These are phyloP conservation scores for Anoplius nigerrimus DNA, from an alignment of 2,888 invertebrate genomes.

Conservation along the genomic window DNA sequence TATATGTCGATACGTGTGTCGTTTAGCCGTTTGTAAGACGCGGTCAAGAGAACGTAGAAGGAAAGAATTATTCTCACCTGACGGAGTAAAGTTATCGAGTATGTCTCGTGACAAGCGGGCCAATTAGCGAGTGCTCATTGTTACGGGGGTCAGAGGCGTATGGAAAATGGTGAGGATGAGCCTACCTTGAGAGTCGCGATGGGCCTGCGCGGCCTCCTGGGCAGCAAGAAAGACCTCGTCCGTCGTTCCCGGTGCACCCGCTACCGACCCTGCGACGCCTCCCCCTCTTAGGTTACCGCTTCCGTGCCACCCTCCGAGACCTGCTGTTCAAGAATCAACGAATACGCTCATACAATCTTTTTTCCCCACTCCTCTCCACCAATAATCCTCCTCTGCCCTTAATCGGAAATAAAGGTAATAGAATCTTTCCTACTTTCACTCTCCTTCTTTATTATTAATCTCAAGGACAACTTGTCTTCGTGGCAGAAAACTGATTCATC, in stretches of 20 bases:
- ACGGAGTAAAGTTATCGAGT: background rate
- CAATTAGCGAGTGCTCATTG: slow-evolving; percentile 65
- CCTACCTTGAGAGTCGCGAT: slow-evolving; percentile 95
- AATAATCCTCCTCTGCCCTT: slow-evolving; percentile 28
- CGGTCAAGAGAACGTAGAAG: too few species aligned
- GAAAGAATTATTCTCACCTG: background rate
- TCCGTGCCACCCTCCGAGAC: slow-evolving; percentile 91
- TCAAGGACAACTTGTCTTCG: too few species aligned
- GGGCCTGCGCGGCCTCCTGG: slow-evolving; percentile 85
- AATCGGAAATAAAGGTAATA: background rate
- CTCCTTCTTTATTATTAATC: background rate
- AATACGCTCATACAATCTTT: slow-evolving; percentile 34
- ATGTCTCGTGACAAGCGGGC: background rate
- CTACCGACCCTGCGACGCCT: slow-evolving; percentile 68
- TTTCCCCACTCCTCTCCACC: slow-evolving; percentile 22
- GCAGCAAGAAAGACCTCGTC: slow-evolving; percentile 91
- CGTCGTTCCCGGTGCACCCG: slow-evolving; percentile 73
- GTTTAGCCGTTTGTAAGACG: too few species aligned
- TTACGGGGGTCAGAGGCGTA: slow-evolving; percentile 62
- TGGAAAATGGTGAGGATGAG: slow-evolving; percentile 75
- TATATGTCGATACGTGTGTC: too few species aligned
- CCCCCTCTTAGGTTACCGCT: slow-evolving; percentile 81
- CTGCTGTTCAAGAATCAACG: slow-evolving; percentile 74
- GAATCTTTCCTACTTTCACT: background rate
- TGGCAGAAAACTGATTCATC: too few species aligned